Evolutionary conservation across 1,140 invertebrate species (phyloP), one percentile per base, ranked within the genome.

Genomic region (Diorhabda carinulata): DNA sequence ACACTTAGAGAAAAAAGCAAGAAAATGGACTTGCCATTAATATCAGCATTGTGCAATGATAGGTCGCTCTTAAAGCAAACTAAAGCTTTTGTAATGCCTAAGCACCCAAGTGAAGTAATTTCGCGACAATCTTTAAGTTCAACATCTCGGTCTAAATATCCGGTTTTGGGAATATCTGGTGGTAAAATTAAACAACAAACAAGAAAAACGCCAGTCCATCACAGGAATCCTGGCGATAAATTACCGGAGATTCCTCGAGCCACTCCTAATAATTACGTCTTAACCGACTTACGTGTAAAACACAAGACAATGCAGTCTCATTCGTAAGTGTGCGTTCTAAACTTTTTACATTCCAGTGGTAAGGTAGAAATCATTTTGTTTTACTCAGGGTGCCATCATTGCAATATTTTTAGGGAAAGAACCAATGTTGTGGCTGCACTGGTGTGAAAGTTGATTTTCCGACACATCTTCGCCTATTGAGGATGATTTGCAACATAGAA

Each of bases 41-140:
- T 96, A 76, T 91, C 92, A 56, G 94, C 94, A 3, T 83, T 96
- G 61, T 96, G 93, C 82, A 95, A 95, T 78, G 94, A 96, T 80
- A 86, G 90, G 43, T 92, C 92, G 56, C 82, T 94, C 68, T 80
- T 94, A 58, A 93, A 93, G 80, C 92, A 93, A 80, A 93, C 92
- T 3, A 93, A 93, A 81, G 91, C 91, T 8, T 92, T 91, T 76
- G 90, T 90, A 57, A 84, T 89, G 82, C 88, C 90, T 43, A 90
- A 90, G 79, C 87, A 88, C 78, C 86, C 84, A 0, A 80, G 82
- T 43, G 69, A 77, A 41, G 66, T 75, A 47, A 67, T 59, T 6
- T 67, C 77, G n/a, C 70, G 76, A 6, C 73, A 68, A 47, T 52
- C 70, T 7, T 72, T 69, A 57, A 78, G 71, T 66, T 78, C 78